phyloP scores from a whole-genome alignment of 2,888 invertebrate genomes.

The Galerucella calmariensis region DNA sequence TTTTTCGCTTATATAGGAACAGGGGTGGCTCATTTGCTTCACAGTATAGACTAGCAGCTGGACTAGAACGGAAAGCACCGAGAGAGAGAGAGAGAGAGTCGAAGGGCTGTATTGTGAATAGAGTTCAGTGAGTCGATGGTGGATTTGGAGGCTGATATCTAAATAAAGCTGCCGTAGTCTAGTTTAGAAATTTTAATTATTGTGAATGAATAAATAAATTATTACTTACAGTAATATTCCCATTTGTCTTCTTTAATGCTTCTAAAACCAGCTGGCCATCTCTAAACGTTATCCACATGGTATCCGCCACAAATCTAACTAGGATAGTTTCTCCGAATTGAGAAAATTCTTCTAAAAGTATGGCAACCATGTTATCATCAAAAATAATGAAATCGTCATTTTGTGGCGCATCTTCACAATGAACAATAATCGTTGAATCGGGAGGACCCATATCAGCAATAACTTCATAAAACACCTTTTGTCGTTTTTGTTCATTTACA shows the following conservation, averaged over 20 bases:
- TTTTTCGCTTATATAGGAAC: no score
- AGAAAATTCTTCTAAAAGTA: slow-evolving; percentile 82
- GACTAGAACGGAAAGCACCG: no score
- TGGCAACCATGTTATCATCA: slow-evolving; percentile 83
- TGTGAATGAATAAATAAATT: background rate
- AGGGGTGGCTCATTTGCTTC: no score
- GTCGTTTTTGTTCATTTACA: slow-evolving; percentile 81
- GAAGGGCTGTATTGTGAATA: no score
- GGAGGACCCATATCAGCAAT: slow-evolving; percentile 91
- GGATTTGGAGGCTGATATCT: no score
- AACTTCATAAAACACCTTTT: slow-evolving; percentile 82
- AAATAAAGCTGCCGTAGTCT: no score
- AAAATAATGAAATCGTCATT: slow-evolving; percentile 71
- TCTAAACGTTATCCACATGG: slow-evolving; percentile 92
- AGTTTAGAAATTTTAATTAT: no score
- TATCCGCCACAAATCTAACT: slow-evolving; percentile 88
- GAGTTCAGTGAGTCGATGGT: no score
- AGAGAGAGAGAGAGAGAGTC: no score
- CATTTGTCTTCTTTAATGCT: slow-evolving; percentile 65
- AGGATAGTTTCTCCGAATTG: slow-evolving; percentile 91
- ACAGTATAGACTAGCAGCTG: no score
- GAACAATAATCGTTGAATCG: slow-evolving; percentile 91
- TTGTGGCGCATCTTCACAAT: slow-evolving; percentile 54
- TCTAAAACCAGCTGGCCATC: slow-evolving; percentile 89
- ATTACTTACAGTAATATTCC: slow-evolving; percentile 44